Percentiles rank a stretch among this genome's conserved stretches.
These are phyloP conservation scores for Elegia similella DNA, from an alignment of 2,888 invertebrate species.

Conservation along the genomic window DNA sequence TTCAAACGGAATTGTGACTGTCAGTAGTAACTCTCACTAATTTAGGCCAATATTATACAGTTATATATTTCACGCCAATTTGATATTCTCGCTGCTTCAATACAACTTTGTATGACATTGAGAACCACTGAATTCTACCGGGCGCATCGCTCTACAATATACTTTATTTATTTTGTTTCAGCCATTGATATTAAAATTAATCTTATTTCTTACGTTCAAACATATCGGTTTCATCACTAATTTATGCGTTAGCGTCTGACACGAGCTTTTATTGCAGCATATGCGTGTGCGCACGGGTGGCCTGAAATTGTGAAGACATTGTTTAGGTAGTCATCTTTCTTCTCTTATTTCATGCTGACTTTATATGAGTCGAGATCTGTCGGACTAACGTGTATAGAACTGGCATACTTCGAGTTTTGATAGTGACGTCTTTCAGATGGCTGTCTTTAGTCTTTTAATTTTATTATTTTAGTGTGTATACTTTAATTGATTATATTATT, in stretches of 20 bases:
- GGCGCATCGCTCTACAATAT: slow-evolving; percentile 38
- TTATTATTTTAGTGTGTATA: not conserved
- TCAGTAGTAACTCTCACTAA: no score
- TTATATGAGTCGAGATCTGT: not conserved
- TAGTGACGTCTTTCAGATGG: no score
- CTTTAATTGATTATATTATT: not conserved
- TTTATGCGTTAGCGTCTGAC: slow-evolving; percentile 58
- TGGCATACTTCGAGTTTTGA: no score
- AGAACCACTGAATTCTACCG: not conserved
- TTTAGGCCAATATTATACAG: no score
- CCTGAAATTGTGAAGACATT: slow-evolving; percentile 39
- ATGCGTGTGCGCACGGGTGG: slow-evolving; percentile 55
- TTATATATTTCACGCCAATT: no score
- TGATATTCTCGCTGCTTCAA: no score
- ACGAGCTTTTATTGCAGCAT: slow-evolving; percentile 54
- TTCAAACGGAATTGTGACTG: no score
- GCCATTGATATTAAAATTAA: slow-evolving; percentile 62
- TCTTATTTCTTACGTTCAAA: slow-evolving; percentile 52
- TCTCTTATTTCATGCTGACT: slow-evolving; percentile 11
- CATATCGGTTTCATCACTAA: slow-evolving; percentile 63
- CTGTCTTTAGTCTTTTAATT: not conserved
- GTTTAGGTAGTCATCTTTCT: slow-evolving; percentile 18
- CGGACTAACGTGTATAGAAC: no score
- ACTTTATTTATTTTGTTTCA: slow-evolving; percentile 49
- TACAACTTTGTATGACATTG: not conserved